Evolutionary conservation across 2,797 vertebrate species (phyloP).

Genomic region (Urophycis tenuis): DNA sequence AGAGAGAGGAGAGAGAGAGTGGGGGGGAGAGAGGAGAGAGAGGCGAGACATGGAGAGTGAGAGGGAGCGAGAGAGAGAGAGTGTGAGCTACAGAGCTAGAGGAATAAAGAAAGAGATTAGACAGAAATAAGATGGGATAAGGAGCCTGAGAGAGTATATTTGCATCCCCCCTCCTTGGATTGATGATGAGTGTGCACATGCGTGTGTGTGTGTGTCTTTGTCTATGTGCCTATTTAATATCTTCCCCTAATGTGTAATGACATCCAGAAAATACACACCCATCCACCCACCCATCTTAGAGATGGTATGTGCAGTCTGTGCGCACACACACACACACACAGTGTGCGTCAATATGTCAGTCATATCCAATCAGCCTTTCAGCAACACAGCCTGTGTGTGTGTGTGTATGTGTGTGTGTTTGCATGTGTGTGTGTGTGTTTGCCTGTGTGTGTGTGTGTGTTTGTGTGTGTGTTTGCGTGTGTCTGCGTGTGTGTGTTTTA

Average conservation of each 20-base stretch:
- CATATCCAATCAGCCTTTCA: not conserved
- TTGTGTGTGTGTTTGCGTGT: too few species aligned
- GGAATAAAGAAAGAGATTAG: not conserved
- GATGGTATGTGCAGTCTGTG: too few species aligned
- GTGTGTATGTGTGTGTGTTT: conserved; percentile 10
- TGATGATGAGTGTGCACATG: not conserved
- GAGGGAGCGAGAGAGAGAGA: not conserved
- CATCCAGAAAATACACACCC: not conserved
- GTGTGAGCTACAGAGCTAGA: too few species aligned
- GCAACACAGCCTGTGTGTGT: conserved; percentile 3
- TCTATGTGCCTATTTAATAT: not conserved
- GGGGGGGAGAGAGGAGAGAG: too few species aligned
- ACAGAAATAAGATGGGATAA: not conserved
- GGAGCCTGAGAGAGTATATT: not conserved
- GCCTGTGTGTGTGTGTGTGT: too few species aligned
- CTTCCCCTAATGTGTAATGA: not conserved
- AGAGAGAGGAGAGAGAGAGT: too few species aligned
- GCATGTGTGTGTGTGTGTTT: too few species aligned
- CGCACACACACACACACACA: not conserved
- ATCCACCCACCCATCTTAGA: not conserved
- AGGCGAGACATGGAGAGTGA: too few species aligned
- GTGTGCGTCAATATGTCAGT: not conserved
- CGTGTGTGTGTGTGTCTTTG: not conserved
- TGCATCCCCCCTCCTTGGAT: not conserved
- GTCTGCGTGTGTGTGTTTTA: too few species aligned